Base-by-base conservation (phyloP, 2,888 invertebrate species). In the Mythimna loreyi region DNA sequence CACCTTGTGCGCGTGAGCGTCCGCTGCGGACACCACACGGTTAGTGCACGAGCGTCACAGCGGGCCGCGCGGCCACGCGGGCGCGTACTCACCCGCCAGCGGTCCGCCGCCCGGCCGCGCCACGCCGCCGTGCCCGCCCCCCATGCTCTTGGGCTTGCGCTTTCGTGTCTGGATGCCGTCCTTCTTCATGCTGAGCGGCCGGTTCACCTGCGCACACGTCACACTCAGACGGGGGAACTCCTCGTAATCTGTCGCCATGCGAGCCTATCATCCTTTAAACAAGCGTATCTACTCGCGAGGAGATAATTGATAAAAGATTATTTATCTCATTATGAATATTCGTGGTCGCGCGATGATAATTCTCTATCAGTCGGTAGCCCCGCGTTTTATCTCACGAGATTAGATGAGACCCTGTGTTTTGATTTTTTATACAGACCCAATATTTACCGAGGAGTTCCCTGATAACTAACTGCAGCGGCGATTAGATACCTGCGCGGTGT, bases 131-230 rank as follows among this genome's bases (percentile, higher is more conserved):
- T 90, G 90, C 8, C 89, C 92, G 53, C 92, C 92, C 76, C 95
- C 94, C 94, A 95, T 94, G 88, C 94, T 97, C 93, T 98, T 98
- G 55, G 98, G 98, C 90, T 99, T 99, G 75, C 99, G 97, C 93
- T 99, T 99, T 79, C 99, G 96, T 63, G 99, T 99, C 96, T 99
- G 99, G 89, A 99, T 99, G 57, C 99, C 99, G 83, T 99, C 99
- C 94, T 99, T 99, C 95, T 99, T 99, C 99, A 99, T 99, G 85
- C 99, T 98, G 85, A 98, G 96, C 64, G 99, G 99, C 81, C 99
- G 97, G 93, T 98, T 98, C 73, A 99, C 98, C 99, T 99, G 96
- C 79, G 90, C 90, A 68, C 66, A 69, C 69, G 65, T 72, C 78
- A 75, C 43, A 50, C 25, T 57, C 58, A 84, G 81, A 83, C 90